A percentile compares a stretch with the other conserved stretches of the same genome.
Conservation (phyloP, 35 echinoderm and acorn worm genomes). For the Ophiothrix spiculata region DNA sequence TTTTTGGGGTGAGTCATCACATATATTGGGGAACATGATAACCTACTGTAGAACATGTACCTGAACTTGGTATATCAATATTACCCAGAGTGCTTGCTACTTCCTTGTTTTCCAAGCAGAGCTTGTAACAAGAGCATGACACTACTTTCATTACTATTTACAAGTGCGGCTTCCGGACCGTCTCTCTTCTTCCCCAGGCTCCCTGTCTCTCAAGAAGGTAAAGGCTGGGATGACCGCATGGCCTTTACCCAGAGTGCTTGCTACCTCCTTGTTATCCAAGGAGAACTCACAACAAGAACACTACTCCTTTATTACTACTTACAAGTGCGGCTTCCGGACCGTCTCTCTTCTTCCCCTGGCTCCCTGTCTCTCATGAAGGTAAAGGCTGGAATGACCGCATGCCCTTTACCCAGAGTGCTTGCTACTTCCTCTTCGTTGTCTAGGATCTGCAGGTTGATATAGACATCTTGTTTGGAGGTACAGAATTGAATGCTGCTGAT, state of each 20-base stretch:
- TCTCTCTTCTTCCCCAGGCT: conserved; percentile 83
- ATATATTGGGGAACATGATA: too few species aligned
- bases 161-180: conserved; percentile 66
- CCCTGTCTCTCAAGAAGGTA: conserved; percentile 79
- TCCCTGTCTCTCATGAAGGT: conserved; percentile 86
- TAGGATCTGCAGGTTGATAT: conserved; percentile 83
- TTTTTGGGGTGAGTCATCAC: too few species aligned
- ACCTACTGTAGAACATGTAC: too few species aligned
- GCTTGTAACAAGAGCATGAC: too few species aligned
- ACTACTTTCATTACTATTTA: too few species aligned
- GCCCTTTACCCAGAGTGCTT: conserved; percentile 79
- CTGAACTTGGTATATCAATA: conserved; percentile 82
- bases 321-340: conserved; percentile 76
- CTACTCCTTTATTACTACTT: too few species aligned
- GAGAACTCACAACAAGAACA: too few species aligned
- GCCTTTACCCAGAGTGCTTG: conserved; percentile 74
- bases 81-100: conserved; percentile 75
- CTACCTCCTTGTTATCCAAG: conserved; percentile 78
- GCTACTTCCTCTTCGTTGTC: conserved; percentile 87
- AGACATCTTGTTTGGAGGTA: conserved; percentile 93
- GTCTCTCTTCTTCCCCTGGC: conserved; percentile 80
- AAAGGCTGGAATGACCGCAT: conserved; percentile 97
- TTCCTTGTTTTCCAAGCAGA: conserved; percentile 72
- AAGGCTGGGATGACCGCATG: conserved; percentile 95
- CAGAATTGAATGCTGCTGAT: conserved; percentile 86